Base-by-base conservation (phyloP, 2,888 invertebrate genomes). In the Chrysolina americana region DNA sequence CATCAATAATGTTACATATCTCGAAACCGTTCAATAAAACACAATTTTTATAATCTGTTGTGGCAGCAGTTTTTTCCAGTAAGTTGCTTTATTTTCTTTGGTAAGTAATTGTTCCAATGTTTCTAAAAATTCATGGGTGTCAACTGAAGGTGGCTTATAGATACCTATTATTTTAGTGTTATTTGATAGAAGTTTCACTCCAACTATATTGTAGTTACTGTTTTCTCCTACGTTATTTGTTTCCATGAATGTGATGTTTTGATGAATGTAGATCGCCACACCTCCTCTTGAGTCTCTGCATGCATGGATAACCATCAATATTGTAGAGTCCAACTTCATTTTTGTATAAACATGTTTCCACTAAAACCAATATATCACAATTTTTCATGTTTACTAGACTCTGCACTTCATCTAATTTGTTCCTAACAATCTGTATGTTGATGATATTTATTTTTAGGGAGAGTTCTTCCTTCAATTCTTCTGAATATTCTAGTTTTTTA, bases 291-390 rank as follows among this genome's bases (percentile, higher is more conserved):
- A 21, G 17, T 64, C 21, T 17, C 64, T 64, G 44, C 64, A 64
- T 6, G 64, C 64, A 44, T 44, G 64, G 19, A 64, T 44, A 64
- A 64, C 64, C 44, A 64, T 41, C 41, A 19, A 64, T 13, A 64
- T 44, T 64, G 21, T 64, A 64, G 3, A 21, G 44, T 11, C 21
- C 19, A 41, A 21, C 44, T 44, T 64, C 41, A 64, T 64, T 64
- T 41, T 17, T 44, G 44, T 64, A 64, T 11, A 64, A 21, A 41
- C 36, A 36, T 4, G 36, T 36, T 36, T 36, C 36, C 36, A 36
- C 36, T 36, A 36, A 8, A 36, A 36, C 8, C 36, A 36, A 36
- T 36, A 36, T 8, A 36, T 36, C 36, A 36, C 36, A 36, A 6
- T 36, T 36, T 36, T 36, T 36, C 8, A 36, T 36, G 6, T 36